Conservation (phyloP, 35 echinoderm and acorn worm genomes). For the Ptychodera flava region DNA sequence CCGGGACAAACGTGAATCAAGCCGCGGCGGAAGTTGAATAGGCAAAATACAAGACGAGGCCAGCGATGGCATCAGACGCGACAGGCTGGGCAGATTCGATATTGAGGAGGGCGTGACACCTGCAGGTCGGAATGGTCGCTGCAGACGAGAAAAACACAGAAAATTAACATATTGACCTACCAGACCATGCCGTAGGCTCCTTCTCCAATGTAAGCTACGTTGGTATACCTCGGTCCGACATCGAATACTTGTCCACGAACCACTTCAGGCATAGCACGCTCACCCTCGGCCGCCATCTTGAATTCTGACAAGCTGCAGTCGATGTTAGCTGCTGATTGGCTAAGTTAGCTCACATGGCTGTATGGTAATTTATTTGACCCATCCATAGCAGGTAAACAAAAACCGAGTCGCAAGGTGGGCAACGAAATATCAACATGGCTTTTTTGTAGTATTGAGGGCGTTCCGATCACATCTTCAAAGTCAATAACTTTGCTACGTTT, state of each 20-base stretch:
- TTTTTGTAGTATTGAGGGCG: too few species aligned
- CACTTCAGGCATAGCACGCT: constrained; percentile 31
- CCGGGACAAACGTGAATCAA: too few species aligned
- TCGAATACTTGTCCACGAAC: constrained; percentile 88
- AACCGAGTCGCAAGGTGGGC: too few species aligned
- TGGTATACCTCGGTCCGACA: constrained; percentile 76
- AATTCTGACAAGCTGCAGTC: background rate
- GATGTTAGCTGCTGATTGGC: background rate
- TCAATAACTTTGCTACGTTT: too few species aligned
- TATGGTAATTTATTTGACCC: background rate
- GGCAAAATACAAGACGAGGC: too few species aligned
- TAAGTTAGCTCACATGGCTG: background rate
- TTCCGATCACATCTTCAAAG: too few species aligned
- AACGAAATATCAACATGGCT: too few species aligned
- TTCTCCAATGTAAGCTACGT: constrained; percentile 79
- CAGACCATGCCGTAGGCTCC: constrained; percentile 98
- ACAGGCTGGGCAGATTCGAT: too few species aligned
- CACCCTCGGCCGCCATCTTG: background rate
- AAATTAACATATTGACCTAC: constrained; percentile 79
- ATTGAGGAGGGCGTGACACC: background rate
- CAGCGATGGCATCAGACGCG: too few species aligned
- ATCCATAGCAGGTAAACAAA: background rate
- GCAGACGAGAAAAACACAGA: too few species aligned
- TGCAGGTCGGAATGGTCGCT: too few species aligned
- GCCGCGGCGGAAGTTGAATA: too few species aligned